A percentile compares a stretch with the other conserved stretches of the same genome.
phyloP scores from a whole-genome alignment of 1,140 invertebrate genomes.

The Cotesia vestalis region DNA sequence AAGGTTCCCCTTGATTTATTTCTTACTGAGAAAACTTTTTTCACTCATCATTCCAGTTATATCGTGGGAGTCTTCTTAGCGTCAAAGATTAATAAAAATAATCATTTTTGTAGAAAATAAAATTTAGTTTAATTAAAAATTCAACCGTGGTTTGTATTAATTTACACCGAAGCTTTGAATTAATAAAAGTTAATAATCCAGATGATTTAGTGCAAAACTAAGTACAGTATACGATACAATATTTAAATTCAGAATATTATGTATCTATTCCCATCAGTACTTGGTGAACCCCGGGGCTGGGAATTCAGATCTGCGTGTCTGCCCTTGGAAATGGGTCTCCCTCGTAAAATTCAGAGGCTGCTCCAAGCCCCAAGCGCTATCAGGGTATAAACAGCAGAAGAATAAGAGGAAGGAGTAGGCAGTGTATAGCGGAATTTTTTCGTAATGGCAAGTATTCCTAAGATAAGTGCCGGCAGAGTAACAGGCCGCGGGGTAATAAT shows the following conservation, averaged over 20 bases:
- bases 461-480: constrained; percentile 25
- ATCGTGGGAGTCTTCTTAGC: too few relatives aligned
- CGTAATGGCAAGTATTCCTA: constrained; percentile 44
- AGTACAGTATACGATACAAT: too few relatives aligned
- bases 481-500: constrained; percentile 24
- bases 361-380: background rate
- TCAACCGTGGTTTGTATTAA: too few relatives aligned
- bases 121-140: too few relatives aligned
- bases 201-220: too few relatives aligned
- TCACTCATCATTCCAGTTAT: too few relatives aligned
- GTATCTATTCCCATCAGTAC: background rate
- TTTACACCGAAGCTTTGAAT: too few relatives aligned
- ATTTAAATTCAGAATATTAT: background rate
- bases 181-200: too few relatives aligned
- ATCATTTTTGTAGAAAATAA: too few relatives aligned
- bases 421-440: constrained; percentile 39
- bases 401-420: background rate
- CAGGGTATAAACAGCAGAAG: background rate
- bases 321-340: constrained; percentile 19
- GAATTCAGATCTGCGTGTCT: constrained; percentile 14
- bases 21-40: too few relatives aligned
- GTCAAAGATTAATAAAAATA: too few relatives aligned
- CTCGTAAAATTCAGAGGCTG: constrained; percentile 22
- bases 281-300: background rate
- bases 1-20: too few relatives aligned